These are phyloP conservation scores for Enteromius afrohamiltoni DNA, from an alignment of 2,797 vertebrate genomes.

Conservation along the genomic window DNA sequence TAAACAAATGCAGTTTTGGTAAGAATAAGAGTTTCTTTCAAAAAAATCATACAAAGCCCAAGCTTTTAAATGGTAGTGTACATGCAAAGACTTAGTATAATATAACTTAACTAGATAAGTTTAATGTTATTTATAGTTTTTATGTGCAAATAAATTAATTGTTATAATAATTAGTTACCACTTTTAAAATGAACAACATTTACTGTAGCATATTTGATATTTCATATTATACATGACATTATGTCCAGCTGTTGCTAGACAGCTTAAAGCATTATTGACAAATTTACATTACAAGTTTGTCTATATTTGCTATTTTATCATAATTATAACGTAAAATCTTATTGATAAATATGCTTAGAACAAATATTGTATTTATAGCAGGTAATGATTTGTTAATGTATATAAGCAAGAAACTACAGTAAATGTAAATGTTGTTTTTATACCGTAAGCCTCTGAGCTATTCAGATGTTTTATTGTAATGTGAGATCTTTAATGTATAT, in stretches of 20 bases:
- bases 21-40: background rate
- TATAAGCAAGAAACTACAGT: background rate
- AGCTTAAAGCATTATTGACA: background rate
- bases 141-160: background rate
- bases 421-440: background rate
- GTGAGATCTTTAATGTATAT: background rate
- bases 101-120: background rate
- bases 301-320: background rate
- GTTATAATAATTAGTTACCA: background rate
- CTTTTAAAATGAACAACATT: background rate
- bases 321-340: background rate
- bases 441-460: background rate
- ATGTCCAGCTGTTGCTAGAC: background rate
- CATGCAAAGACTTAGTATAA: background rate
- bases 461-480: background rate
- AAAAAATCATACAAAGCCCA: background rate
- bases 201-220: background rate
- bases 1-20: background rate
- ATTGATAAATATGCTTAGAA: background rate
- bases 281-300: background rate
- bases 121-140: background rate
- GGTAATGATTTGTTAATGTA: background rate
- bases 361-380: background rate
- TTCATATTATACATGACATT: background rate
- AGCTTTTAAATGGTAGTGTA: background rate